Conservation (phyloP, 2,797 vertebrate genomes). For the Sebastes hubbsi region DNA sequence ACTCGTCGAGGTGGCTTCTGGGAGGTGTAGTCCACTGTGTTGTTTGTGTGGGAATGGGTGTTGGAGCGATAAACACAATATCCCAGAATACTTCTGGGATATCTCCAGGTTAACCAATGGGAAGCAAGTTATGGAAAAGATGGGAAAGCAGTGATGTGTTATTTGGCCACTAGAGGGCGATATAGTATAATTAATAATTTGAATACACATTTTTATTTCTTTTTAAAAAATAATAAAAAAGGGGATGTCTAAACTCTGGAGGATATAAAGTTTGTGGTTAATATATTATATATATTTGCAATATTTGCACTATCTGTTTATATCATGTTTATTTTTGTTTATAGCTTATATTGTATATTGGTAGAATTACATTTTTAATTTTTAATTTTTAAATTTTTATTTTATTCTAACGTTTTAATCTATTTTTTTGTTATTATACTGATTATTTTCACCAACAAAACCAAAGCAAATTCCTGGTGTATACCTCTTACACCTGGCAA, state of each 20-base stretch:
- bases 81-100: constrained; percentile 61
- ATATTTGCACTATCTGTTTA: too few relatives aligned
- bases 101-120: constrained; percentile 19
- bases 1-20: constrained; percentile 39
- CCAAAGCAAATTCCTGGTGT: too few relatives aligned
- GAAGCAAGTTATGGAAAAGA: not conserved
- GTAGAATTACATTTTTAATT: too few relatives aligned
- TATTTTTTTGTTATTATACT: too few relatives aligned
- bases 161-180: constrained; percentile 50
- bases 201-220: not conserved
- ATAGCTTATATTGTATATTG: too few relatives aligned
- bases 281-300: not conserved
- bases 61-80: constrained; percentile 10
- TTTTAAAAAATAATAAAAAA: not conserved
- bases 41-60: accelerated
- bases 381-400: too few relatives aligned
- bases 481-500: too few relatives aligned
- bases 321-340: too few relatives aligned
- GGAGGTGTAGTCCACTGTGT: constrained; percentile 57
- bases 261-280: not conserved
- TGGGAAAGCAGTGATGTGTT: not conserved
- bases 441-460: too few relatives aligned
- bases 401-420: too few relatives aligned
- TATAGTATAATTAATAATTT: not conserved
- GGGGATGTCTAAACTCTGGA: not conserved